A percentile compares a stretch with the other conserved stretches of the same genome.
Evolutionary conservation across 1,140 invertebrate genomes (phyloP).

Genomic region (Oedothorax gibbosus): DNA sequence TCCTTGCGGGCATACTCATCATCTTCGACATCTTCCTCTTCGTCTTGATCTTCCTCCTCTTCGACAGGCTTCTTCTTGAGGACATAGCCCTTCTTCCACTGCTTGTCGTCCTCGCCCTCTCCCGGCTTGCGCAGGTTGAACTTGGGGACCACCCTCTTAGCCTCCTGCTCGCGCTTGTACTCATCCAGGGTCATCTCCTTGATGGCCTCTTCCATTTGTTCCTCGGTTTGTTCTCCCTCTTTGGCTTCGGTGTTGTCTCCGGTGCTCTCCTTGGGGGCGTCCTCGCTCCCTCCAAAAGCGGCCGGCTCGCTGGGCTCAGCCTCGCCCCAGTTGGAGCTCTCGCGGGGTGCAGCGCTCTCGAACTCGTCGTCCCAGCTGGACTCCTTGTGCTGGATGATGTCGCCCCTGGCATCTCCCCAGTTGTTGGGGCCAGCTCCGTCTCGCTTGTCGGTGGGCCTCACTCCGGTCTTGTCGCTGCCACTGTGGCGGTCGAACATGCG

Average conservation of each 20-base stretch:
- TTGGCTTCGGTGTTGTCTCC: constrained; percentile 5
- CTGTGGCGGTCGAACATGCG: constrained; percentile 96
- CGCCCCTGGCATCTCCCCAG: constrained; percentile 94
- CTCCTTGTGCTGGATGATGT: constrained; percentile 68
- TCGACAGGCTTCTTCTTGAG: constrained; percentile 83
- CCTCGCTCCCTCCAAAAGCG: constrained; percentile 19
- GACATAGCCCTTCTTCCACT: constrained; percentile 93
- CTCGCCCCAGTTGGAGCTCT: constrained; percentile 1
- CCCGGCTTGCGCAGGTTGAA: constrained; percentile 92
- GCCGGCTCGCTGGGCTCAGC: neutral
- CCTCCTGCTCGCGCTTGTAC: constrained; percentile 83
- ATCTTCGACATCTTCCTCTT: constrained; percentile 70
- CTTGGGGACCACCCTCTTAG: constrained; percentile 75
- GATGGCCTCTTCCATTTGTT: constrained; percentile 63
- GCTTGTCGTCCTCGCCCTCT: constrained; percentile 88
- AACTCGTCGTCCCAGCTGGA: constrained; percentile 42
- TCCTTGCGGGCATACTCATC: constrained; percentile 82
- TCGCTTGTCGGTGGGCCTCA: constrained; percentile 93
- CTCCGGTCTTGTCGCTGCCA: constrained; percentile 93
- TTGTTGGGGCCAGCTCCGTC: constrained; percentile 94
- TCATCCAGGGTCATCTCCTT: constrained; percentile 85
- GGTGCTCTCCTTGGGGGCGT: neutral
- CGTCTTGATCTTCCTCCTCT: constrained; percentile 73
- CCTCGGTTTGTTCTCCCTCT: constrained; percentile 58
- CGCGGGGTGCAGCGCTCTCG: constrained; percentile 18